These are phyloP conservation scores for Ptychadena robeensis DNA, from an alignment of 2,797 vertebrate species.

Conservation along the genomic window DNA sequence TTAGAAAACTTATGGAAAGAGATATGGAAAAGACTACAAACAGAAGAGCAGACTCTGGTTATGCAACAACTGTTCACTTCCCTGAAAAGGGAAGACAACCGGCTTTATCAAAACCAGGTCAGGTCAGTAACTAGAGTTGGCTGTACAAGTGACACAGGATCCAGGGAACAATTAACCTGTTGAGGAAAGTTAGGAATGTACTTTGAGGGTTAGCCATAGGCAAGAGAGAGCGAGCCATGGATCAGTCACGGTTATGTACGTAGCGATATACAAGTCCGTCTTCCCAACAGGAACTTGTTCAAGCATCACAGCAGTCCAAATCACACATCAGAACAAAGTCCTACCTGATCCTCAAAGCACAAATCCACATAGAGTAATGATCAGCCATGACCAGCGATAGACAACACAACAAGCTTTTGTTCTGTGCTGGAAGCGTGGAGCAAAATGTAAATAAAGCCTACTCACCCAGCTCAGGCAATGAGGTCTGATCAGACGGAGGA, in stretches of 20 bases:
- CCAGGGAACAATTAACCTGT: not conserved
- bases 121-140: not conserved
- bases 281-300: not conserved
- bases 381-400: not conserved
- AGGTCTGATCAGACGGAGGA: not conserved
- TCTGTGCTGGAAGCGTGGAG: not conserved
- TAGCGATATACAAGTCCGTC: too few species aligned
- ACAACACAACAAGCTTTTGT: not conserved
- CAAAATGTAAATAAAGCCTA: not conserved
- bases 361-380: not conserved
- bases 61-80: not conserved
- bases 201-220: not conserved
- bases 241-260: not conserved
- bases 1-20: too few species aligned
- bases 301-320: not conserved
- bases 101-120: not conserved
- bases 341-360: not conserved
- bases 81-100: not conserved
- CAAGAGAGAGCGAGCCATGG: not conserved
- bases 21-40: not conserved
- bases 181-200: not conserved
- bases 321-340: not conserved
- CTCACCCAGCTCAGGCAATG: slow-evolving; percentile 21
- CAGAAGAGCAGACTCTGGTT: not conserved
- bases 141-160: not conserved